These are phyloP conservation scores for Pedetes capensis DNA, from an alignment of 2,113 vertebrate genomes.

Conservation along the genomic window DNA sequence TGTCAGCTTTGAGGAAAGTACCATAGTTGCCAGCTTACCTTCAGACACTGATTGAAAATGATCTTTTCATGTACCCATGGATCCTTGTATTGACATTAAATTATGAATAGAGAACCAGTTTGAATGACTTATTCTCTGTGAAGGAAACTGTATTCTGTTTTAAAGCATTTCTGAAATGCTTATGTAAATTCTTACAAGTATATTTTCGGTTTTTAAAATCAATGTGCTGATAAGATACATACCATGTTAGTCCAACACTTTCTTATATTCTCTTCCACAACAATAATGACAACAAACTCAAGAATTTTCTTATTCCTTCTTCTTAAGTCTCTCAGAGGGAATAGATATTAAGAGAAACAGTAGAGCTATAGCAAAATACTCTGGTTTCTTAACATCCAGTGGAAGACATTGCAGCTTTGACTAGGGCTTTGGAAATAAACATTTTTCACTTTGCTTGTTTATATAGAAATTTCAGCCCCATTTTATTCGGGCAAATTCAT, in stretches of 20 bases:
- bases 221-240: background rate
- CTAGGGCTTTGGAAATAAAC: background rate
- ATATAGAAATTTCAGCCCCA: background rate
- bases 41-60: background rate
- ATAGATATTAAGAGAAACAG: too few species aligned
- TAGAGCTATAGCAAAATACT: too few species aligned
- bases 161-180: too few species aligned
- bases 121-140: background rate
- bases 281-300: too few species aligned
- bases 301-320: too few species aligned
- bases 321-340: too few species aligned
- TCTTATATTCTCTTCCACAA: too few species aligned
- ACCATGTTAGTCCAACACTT: too few species aligned
- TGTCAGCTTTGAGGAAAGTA: background rate
- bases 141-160: background rate
- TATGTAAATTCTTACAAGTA: background rate
- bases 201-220: background rate
- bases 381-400: too few species aligned
- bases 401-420: background rate
- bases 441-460: background rate
- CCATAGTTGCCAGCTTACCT: background rate
- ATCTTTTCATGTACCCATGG: background rate
- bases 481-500: background rate
- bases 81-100: background rate
- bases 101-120: background rate